A percentile compares a stretch with the other conserved stretches of the same genome.
Conservation (phyloP, 2,113 vertebrate species). For the Ptilorrhoa leucosticta region DNA sequence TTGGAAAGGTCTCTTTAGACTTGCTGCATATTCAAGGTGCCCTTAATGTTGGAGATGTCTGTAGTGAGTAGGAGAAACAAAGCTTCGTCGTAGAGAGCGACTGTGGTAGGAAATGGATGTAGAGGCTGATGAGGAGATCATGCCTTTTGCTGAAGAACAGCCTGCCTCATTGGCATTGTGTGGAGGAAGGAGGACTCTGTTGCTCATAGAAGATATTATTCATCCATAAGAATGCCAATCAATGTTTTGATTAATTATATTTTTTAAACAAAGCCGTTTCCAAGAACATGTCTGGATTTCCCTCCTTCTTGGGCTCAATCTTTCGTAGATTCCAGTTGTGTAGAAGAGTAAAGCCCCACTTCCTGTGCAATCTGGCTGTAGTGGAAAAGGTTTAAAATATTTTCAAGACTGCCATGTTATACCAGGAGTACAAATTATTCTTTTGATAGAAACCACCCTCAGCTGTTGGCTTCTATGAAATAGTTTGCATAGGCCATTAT, state of each 20-base stretch:
- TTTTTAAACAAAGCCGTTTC: neutral
- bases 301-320: neutral
- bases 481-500: neutral
- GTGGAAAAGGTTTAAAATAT: neutral
- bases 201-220: neutral
- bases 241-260: neutral
- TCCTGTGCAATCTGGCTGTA: neutral
- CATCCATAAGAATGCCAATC: neutral
- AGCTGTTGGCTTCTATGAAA: neutral
- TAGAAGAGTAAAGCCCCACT: neutral
- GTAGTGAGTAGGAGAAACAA: neutral
- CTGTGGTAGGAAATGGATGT: neutral
- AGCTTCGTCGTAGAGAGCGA: neutral
- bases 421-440: neutral
- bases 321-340: neutral
- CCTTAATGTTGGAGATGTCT: neutral
- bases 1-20: neutral
- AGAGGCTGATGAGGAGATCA: neutral
- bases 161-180: rapidly evolving
- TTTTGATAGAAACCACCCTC: neutral
- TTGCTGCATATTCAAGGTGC: neutral
- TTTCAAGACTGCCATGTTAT: neutral
- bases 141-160: rapidly evolving
- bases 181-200: neutral
- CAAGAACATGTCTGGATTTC: neutral